These are phyloP conservation scores for Bagarius yarrelli DNA, from an alignment of 2,113 vertebrate species.

Conservation along the genomic window DNA sequence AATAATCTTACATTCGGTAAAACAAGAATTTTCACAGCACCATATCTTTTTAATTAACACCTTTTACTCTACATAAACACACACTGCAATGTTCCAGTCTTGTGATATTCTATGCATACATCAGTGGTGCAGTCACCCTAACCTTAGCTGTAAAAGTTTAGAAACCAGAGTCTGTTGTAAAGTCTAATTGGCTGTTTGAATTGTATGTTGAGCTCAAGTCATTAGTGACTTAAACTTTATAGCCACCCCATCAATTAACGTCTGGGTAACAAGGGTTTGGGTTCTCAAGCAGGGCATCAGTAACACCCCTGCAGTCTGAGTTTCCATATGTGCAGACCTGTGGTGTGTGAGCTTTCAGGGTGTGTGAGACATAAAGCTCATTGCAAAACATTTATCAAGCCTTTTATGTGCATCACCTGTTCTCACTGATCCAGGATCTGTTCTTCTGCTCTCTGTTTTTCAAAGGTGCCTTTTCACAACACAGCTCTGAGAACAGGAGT, in stretches of 20 bases:
- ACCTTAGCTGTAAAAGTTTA: slow-evolving; percentile 17
- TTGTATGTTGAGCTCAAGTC: slow-evolving; percentile 45
- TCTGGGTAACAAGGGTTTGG: slow-evolving; percentile 48
- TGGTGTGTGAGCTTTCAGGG: slow-evolving; percentile 32
- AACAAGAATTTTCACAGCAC: slow-evolving; percentile 36
- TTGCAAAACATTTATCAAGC: slow-evolving; percentile 46
- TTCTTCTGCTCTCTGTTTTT: slow-evolving; percentile 16
- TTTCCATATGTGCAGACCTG: slow-evolving; percentile 34
- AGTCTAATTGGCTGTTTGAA: slow-evolving; percentile 48
- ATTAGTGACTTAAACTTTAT: slow-evolving; percentile 48
- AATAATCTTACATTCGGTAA: slow-evolving; percentile 36
- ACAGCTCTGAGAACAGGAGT: slow-evolving; percentile 23
- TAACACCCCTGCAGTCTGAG: slow-evolving; percentile 34
- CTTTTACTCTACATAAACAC: slow-evolving; percentile 26
- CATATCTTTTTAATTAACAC: slow-evolving; percentile 52
- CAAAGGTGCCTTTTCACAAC: slow-evolving; percentile 18
- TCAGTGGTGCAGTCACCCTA: background rate
- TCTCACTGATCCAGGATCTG: slow-evolving; percentile 34
- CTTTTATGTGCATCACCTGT: slow-evolving; percentile 48
- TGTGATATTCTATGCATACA: background rate
- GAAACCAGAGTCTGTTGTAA: slow-evolving; percentile 22
- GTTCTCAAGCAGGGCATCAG: slow-evolving; percentile 37
- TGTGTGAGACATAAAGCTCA: slow-evolving; percentile 45
- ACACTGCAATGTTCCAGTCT: background rate
- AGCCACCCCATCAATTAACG: slow-evolving; percentile 48